Conservation (phyloP, 2,113 vertebrate species). For the Nothocercus julius region DNA sequence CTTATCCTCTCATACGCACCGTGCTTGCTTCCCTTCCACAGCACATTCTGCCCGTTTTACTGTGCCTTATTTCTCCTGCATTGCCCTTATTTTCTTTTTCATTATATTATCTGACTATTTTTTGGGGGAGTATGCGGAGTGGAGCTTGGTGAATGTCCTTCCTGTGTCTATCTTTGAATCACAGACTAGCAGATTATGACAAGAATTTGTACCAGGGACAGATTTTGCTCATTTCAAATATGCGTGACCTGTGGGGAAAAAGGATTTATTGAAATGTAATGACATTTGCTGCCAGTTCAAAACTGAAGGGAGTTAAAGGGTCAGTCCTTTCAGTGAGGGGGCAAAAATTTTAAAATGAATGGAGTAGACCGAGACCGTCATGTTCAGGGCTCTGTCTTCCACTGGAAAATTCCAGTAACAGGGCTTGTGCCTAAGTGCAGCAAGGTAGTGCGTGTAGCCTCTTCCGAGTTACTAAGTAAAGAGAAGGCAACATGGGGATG, state of each 20-base stretch:
- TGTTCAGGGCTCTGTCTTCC: neutral
- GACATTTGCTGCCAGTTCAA: neutral
- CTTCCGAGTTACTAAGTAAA: neutral
- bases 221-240: slow-evolving; percentile 6
- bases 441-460: neutral
- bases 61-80: neutral
- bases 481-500: neutral
- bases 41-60: neutral
- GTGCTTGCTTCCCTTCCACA: neutral
- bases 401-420: neutral
- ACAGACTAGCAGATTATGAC: neutral
- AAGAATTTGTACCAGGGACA: neutral
- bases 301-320: neutral
- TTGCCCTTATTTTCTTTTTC: neutral
- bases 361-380: neutral
- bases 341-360: slow-evolving; percentile 11
- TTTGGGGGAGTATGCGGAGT: neutral
- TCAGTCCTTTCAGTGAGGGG: neutral
- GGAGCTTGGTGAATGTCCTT: neutral
- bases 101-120: neutral
- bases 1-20: neutral
- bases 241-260: slow-evolving; percentile 15
- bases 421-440: neutral
- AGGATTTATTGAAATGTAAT: slow-evolving; percentile 7
- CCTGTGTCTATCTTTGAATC: neutral